Conservation (phyloP, 2,888 invertebrate genomes). For the Sericinus montela region DNA sequence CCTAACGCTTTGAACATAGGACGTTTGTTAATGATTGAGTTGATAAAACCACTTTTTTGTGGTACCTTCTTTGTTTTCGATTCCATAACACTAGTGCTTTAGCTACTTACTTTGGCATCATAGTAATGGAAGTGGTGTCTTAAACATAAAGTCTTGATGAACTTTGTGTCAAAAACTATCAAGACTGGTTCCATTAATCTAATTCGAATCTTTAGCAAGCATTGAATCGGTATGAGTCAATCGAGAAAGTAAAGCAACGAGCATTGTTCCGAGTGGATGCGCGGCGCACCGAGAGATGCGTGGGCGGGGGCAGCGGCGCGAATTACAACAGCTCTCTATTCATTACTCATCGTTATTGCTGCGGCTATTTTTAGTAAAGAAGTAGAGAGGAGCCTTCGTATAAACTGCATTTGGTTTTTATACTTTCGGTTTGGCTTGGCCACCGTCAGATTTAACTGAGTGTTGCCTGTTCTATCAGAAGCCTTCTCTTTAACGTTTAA, state of each 20-base stretch:
- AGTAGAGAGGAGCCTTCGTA: background rate
- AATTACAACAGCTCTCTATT: conserved; percentile 78
- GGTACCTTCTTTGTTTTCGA: too few relatives aligned
- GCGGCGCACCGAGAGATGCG: conserved; percentile 47
- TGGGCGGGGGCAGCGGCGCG: conserved; percentile 68
- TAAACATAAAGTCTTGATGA: too few relatives aligned
- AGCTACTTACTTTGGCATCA: too few relatives aligned
- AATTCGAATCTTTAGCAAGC: conserved; percentile 64
- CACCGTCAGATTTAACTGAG: too few relatives aligned
- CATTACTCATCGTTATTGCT: conserved; percentile 48
- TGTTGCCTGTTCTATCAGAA: too few relatives aligned
- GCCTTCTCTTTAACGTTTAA: too few relatives aligned
- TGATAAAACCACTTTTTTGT: too few relatives aligned
- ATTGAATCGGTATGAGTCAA: conserved; percentile 76
- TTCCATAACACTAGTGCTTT: too few relatives aligned
- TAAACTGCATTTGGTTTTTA: background rate
- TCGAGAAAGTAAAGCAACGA: conserved; percentile 77
- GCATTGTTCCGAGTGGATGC: conserved; percentile 78
- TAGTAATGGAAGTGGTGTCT: too few relatives aligned
- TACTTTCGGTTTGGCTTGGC: too few relatives aligned
- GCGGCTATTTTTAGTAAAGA: background rate
- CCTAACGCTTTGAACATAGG: too few relatives aligned
- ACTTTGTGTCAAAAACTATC: background rate
- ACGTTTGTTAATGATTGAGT: too few relatives aligned
- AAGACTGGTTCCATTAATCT: conserved; percentile 55